Base-by-base conservation (phyloP, 2,113 vertebrate species). In the Catagonus wagneri region DNA sequence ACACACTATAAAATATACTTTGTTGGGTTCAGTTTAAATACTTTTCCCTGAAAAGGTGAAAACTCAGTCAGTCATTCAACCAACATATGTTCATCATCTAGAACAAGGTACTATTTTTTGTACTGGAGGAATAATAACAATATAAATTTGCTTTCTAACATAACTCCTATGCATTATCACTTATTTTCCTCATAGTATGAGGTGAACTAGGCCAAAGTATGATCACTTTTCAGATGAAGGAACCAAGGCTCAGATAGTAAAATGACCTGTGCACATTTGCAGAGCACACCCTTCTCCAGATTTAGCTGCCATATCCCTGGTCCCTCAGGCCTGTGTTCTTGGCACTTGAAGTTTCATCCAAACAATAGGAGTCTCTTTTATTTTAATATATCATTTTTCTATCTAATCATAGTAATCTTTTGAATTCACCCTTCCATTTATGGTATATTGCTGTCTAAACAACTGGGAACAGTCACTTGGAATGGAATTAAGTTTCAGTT, bases 361-460 rank as follows among this genome's bases (percentile, higher is more conserved):
- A 89, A 50, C 3, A 39, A 60, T 68, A 0, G 7, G 36, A 81
- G 13, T 58, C 27, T 89, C 25, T 65, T 65, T 58, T 27, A 34
- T 36, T 89, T 93, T 69, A n/a, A n/a, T 76, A 50, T 76, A 36
- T 89, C 61, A 58, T 69, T 86, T 83, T 79, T 65, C 78, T 87
- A 14, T 76, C 34, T 89, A 68, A 20, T 50, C 79, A 10, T 74
- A 36, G 12, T 34, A 90, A n/a, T 32, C 34, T 36, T 39, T 20
- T 89, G 22, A 95, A 79, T 22, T 85, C 36, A 75, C 8, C 10
- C 74, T 90, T 74, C 39, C 7, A n/a, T 4, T 76, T 75, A 85
- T 58, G 29, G 4, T 20, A 8, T 54, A 68, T 13, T 79, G 14
- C 63, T 90, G 20, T 89, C 19, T 86, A 97, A 94, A 81, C 36